These are phyloP conservation scores for Hyles lineata DNA, from an alignment of 2,888 invertebrate species.

Conservation along the genomic window DNA sequence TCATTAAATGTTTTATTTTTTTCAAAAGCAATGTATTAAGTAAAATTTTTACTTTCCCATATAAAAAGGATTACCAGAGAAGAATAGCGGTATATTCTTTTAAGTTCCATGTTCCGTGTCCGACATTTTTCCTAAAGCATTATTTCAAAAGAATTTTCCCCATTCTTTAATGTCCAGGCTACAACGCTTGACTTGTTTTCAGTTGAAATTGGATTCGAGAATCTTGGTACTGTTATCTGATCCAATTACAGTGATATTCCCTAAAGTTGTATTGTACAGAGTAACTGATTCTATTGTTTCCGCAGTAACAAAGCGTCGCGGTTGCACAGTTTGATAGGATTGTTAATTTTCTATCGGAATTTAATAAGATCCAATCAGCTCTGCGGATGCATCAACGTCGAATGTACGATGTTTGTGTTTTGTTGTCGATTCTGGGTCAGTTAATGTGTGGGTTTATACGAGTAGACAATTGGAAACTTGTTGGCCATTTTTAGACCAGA, in stretches of 20 bases:
- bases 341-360: slow-evolving; percentile 27
- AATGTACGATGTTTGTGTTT: not conserved
- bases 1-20: not conserved
- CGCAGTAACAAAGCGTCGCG: slow-evolving; percentile 24
- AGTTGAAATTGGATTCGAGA: slow-evolving; percentile 45
- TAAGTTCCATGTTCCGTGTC: slow-evolving; percentile 28
- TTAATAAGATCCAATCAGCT: slow-evolving; percentile 16
- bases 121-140: slow-evolving; percentile 46
- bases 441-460: no score
- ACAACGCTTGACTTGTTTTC: slow-evolving; percentile 44
- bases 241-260: slow-evolving; percentile 31
- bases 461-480: no score
- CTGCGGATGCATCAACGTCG: not conserved
- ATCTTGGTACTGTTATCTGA: slow-evolving; percentile 31
- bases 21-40: not conserved
- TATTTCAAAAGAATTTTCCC: slow-evolving; percentile 50
- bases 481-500: no score
- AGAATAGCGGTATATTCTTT: slow-evolving; percentile 6
- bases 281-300: slow-evolving; percentile 29
- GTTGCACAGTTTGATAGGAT: slow-evolving; percentile 27
- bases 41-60: not conserved
- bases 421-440: no score
- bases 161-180: slow-evolving; percentile 50
- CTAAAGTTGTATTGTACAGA: slow-evolving; percentile 28
- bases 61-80: slow-evolving; percentile 12